phyloP scores from a whole-genome alignment of 2,113 vertebrate species.

The Python bivittatus region DNA sequence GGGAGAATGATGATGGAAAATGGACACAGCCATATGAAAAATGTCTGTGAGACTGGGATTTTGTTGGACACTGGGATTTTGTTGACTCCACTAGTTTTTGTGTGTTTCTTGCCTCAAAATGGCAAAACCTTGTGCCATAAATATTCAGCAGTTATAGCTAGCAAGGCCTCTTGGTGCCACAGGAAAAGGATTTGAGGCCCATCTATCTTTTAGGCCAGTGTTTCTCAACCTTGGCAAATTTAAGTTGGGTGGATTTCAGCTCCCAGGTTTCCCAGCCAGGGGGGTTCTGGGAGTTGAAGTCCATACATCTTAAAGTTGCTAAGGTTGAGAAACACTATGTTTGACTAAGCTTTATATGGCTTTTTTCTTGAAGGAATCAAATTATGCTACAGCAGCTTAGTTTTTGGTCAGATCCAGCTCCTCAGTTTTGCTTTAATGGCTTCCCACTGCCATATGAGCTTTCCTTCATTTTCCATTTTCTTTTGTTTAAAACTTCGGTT shows the following conservation, averaged over 20 bases:
- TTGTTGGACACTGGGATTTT: no score
- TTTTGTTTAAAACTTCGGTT: not conserved
- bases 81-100: no score
- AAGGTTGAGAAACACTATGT: not conserved
- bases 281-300: not conserved
- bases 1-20: no score
- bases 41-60: no score
- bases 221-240: no score
- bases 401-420: not conserved
- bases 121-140: no score
- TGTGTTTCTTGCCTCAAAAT: no score
- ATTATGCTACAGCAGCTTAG: not conserved
- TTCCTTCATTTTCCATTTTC: not conserved
- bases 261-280: not conserved
- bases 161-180: not conserved
- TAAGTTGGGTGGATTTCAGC: not conserved
- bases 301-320: not conserved
- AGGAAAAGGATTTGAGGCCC: no score
- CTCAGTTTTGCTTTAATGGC: not conserved
- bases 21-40: no score
- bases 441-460: not conserved
- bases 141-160: no score
- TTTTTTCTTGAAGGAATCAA: not conserved
- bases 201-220: no score
- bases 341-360: not conserved